These are phyloP conservation scores for Pollenia labialis DNA, from an alignment of 2,888 invertebrate species.

Conservation along the genomic window DNA sequence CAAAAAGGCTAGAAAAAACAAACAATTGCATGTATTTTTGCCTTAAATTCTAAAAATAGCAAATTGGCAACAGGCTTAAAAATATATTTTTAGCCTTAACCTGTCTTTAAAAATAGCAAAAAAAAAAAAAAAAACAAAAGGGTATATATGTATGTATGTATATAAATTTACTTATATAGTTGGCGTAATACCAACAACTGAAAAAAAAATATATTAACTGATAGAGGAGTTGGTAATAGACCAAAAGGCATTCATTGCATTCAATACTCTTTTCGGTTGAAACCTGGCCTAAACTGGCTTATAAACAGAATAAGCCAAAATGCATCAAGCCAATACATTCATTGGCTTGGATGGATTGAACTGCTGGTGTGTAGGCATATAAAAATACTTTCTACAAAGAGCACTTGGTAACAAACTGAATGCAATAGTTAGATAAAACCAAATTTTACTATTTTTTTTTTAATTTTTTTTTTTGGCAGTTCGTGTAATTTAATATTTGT, in stretches of 20 bases:
- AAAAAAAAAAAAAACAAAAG: conserved; percentile 8
- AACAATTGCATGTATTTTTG: conserved; percentile 30
- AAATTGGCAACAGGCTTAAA: conserved; percentile 67
- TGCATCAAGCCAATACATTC: not conserved
- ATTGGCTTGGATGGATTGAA: not conserved
- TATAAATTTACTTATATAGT: not conserved
- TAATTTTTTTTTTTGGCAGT: conserved; percentile 40
- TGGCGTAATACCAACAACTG: conserved; percentile 51
- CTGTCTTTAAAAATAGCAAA: conserved; percentile 60
- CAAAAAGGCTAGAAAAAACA: conserved; percentile 6
- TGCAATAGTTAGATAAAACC: conserved; percentile 35
- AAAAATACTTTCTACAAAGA: conserved; percentile 18
- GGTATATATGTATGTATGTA: no score
- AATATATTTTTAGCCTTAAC: conserved; percentile 72
- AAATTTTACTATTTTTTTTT: conserved; percentile 16
- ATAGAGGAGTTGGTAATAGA: conserved; percentile 49
- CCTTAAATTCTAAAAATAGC: conserved; percentile 69
- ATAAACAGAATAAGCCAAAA: conserved; percentile 52
- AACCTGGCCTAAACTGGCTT: conserved; percentile 60
- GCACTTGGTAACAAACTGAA: conserved; percentile 51
- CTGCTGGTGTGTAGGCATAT: conserved; percentile 30
- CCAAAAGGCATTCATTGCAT: conserved; percentile 45
- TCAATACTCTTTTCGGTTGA: conserved; percentile 20
- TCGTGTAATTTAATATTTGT: conserved; percentile 44
- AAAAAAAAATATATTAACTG: conserved; percentile 26